Evolutionary conservation across 1,140 invertebrate species (phyloP).

Genomic region (fruit fly (Drosophila melanogaster)): Release_6_plus_ISO1_MT NT_033779.5:15920501-15921000

Average conservation of each 20-base stretch:
- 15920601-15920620: neutral
- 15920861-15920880: slow-evolving; percentile 22
- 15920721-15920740: neutral
- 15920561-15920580: neutral
- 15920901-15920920: slow-evolving; percentile 3
- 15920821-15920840: slow-evolving; percentile 69
- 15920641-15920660: no score
- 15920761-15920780: slow-evolving; percentile 78
- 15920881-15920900: slow-evolving; percentile 2
- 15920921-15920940: slow-evolving; percentile 42
- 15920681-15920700: no score
- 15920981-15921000: neutral
- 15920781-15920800: slow-evolving; percentile 81
- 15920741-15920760: slow-evolving; percentile 32
- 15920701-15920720: slow-evolving; percentile 21
- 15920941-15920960: slow-evolving; percentile 78
- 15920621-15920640: no score
- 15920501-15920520: slow-evolving; percentile 1
- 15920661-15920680: no score
- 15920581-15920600: neutral
- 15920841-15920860: slow-evolving; percentile 41
- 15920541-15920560: neutral
- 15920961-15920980: slow-evolving; percentile 26
- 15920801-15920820: slow-evolving; percentile 81
- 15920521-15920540: no score